Evolutionary conservation across 2,113 vertebrate species (phyloP).

Genomic region (Microtus oregoni): DNA sequence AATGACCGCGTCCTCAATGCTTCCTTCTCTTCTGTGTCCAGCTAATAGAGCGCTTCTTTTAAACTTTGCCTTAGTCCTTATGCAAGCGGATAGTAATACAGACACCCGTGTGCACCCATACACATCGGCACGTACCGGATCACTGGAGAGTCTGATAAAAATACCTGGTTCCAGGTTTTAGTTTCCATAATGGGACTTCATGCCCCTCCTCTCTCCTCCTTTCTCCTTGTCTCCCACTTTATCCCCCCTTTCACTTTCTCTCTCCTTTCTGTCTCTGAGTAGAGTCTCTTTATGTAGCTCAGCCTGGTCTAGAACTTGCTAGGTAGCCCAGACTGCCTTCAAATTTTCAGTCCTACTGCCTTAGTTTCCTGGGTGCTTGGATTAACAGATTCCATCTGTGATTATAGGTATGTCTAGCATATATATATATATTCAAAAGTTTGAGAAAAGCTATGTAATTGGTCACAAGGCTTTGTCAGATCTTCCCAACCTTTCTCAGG

Average conservation of each 20-base stretch:
- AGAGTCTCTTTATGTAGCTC: background rate
- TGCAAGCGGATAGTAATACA: background rate
- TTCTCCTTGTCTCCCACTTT: too few relatives aligned
- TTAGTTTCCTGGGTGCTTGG: background rate
- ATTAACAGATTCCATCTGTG: background rate
- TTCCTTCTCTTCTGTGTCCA: background rate
- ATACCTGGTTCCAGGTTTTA: background rate
- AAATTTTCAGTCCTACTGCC: background rate
- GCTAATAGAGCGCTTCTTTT: background rate
- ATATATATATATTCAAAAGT: too few relatives aligned
- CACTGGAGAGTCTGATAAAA: background rate
- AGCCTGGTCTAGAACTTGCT: background rate
- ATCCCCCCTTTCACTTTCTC: too few relatives aligned
- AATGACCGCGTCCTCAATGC: background rate
- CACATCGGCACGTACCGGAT: background rate
- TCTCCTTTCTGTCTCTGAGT: background rate
- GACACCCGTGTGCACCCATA: background rate
- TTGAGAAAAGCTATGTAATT: slow-evolving; percentile 26
- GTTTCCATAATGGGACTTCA: background rate
- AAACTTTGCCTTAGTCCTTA: background rate
- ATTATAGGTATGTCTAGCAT: too few relatives aligned
- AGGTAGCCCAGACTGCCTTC: background rate
- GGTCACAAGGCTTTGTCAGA: background rate
- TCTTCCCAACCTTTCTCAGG: background rate
- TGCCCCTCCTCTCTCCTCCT: background rate